Percentiles rank a stretch among this genome's conserved stretches.
These are phyloP conservation scores for Leptoteleia sp. DNA, from an alignment of 1,140 invertebrate species.

Conservation along the genomic window DNA sequence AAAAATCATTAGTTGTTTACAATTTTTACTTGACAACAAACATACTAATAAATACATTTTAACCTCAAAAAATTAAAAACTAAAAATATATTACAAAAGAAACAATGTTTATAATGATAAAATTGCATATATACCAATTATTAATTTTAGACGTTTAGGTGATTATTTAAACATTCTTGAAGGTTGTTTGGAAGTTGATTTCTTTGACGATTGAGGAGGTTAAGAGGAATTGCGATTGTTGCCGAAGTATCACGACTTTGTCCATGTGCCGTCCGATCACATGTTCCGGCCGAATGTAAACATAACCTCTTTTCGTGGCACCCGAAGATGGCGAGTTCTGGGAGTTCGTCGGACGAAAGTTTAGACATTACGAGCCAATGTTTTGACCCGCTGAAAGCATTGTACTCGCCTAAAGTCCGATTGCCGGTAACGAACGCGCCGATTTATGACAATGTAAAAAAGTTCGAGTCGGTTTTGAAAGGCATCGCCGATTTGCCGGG, in stretches of 20 bases:
- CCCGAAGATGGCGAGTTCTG: conserved; percentile 71
- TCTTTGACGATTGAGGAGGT: no score
- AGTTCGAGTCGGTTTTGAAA: conserved; percentile 80
- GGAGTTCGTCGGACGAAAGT: conserved; percentile 80
- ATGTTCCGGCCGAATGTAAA: conserved; percentile 20
- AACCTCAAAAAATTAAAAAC: no score
- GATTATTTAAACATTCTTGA: no score
- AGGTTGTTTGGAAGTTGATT: no score
- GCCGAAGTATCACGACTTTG: conserved; percentile 3
- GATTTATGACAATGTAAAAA: conserved; percentile 84
- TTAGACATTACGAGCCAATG: conserved; percentile 84
- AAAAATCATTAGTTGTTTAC: no score
- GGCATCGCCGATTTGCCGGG: conserved; percentile 43
- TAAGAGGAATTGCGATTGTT: neutral
- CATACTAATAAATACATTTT: no score
- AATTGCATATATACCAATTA: no score
- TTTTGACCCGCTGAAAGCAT: conserved; percentile 86
- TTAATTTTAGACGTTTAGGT: no score
- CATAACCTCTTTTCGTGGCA: conserved; percentile 31
- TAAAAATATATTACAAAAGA: no score
- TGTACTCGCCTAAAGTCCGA: conserved; percentile 82
- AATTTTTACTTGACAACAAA: no score
- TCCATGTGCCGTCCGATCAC: no score
- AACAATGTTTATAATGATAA: no score
- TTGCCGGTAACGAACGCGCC: conserved; percentile 82